Percentiles rank a stretch among this genome's conserved stretches.
Conservation (phyloP, 2,888 invertebrate genomes). For the Lasioglossum villosulum region DNA sequence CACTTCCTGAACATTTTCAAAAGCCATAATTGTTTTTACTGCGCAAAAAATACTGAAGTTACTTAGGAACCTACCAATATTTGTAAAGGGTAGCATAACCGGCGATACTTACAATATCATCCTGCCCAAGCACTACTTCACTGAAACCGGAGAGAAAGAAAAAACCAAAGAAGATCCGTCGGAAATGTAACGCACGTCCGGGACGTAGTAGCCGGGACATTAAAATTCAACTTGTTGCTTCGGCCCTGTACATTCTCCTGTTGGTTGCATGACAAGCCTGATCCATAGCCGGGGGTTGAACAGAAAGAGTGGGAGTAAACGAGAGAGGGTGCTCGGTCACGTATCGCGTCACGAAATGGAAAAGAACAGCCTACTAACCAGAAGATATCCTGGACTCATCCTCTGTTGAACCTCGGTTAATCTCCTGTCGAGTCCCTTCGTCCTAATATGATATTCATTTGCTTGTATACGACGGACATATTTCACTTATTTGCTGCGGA, state of each 20-base stretch:
- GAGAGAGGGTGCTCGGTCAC: constrained; percentile 25
- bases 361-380: constrained; percentile 35
- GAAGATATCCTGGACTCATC: not conserved
- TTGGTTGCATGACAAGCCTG: constrained; percentile 31
- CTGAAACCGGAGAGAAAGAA: not conserved
- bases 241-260: constrained; percentile 21
- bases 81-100: not conserved
- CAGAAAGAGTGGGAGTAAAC: not conserved
- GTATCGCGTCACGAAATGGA: constrained; percentile 34
- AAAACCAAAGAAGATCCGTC: not conserved
- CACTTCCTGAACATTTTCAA: too few relatives aligned
- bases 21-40: too few relatives aligned
- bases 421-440: not conserved
- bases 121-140: not conserved
- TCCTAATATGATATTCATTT: constrained; percentile 15
- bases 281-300: not conserved
- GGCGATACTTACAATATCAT: not conserved
- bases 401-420: not conserved
- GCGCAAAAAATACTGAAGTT: too few relatives aligned
- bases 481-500: not conserved
- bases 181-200: constrained; percentile 32
- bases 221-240: constrained; percentile 62
- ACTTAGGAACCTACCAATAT: not conserved
- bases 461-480: not conserved
- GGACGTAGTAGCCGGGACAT: constrained; percentile 3